Base-by-base conservation (phyloP, 2,888 invertebrate genomes). In the Periphyllus acericola region DNA sequence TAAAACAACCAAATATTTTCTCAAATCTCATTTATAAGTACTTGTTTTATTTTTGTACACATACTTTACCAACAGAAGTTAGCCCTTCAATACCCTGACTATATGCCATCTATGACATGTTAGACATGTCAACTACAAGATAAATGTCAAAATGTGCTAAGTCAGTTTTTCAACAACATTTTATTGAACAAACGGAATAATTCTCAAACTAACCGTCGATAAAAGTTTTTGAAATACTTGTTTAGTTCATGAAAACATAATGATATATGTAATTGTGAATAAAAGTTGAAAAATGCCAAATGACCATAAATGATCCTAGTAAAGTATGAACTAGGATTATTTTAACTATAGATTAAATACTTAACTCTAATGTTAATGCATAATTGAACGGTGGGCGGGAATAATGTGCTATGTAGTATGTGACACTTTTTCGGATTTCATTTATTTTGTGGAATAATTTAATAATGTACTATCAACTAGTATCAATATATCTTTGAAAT, bases 11-110 rank as follows among this genome's bases (percentile, higher is more conserved):
- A 46, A 76, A 40, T 78, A 66, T 84, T 34, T 85, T 32, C 8
- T 66, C 1, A n/a, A n/a, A n/a, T n/a, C n/a, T n/a, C n/a, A n/a
- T n/a, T n/a, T 68, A 76, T 25, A 78, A 68, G 46, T 76, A 68
- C 11, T 76, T 68, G 5, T 68, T 68, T 32, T 85, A 85, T 85
- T 85, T 85, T 76, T 85, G 34, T 78, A 85, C 25, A 52, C n/a
- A 85, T 25, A 40, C 34, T 85, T 78, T 52, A 78, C 11, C 34
- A 68, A 11, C 52, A 76, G 25, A 25, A 76, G 29, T 84, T 76
- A 68, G 19, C n/a, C 40, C 2, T 34, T 34, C 40, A 25, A 68
- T 55, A 83, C 17, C 34, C 1, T 4, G 34, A 55, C 34, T 72
- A 19, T 55, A 55, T 29, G 29, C 66, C 75, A 75, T 75, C 36